Conservation (phyloP, 2,113 vertebrate species). For the Cryptotis parvus region DNA sequence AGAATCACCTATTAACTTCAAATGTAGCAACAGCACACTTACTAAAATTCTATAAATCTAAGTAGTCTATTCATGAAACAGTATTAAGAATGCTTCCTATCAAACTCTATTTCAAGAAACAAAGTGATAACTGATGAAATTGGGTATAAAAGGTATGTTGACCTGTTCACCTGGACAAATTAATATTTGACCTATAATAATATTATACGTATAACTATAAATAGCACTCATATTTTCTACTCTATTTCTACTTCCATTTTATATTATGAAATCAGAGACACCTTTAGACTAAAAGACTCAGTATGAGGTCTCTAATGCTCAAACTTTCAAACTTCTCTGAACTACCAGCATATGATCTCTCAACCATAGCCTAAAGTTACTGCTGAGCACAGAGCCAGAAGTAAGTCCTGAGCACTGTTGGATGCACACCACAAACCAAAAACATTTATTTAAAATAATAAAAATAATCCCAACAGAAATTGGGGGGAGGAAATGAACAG, state of each 20-base stretch:
- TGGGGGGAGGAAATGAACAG: too few relatives aligned
- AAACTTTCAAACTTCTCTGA: neutral
- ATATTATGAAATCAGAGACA: neutral
- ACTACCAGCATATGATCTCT: neutral
- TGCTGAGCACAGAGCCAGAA: too few relatives aligned
- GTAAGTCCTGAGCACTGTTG: too few relatives aligned
- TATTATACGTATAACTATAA: neutral
- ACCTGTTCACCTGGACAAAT: neutral
- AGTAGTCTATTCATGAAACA: neutral
- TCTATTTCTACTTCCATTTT: conserved; percentile 19
- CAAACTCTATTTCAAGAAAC: neutral
- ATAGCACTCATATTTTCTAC: neutral
- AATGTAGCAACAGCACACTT: neutral
- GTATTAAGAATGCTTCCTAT: neutral
- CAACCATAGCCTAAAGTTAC: too few relatives aligned
- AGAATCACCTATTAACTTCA: neutral
- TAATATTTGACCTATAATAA: too few relatives aligned
- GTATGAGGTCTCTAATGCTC: neutral
- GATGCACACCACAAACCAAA: too few relatives aligned
- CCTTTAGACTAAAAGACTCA: neutral
- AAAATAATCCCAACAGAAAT: too few relatives aligned
- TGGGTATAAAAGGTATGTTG: neutral
- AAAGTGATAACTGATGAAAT: neutral
- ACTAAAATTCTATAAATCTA: neutral
- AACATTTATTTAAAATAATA: too few relatives aligned